Conservation (phyloP, 2,797 vertebrate species). For the Amniataba percoides region DNA sequence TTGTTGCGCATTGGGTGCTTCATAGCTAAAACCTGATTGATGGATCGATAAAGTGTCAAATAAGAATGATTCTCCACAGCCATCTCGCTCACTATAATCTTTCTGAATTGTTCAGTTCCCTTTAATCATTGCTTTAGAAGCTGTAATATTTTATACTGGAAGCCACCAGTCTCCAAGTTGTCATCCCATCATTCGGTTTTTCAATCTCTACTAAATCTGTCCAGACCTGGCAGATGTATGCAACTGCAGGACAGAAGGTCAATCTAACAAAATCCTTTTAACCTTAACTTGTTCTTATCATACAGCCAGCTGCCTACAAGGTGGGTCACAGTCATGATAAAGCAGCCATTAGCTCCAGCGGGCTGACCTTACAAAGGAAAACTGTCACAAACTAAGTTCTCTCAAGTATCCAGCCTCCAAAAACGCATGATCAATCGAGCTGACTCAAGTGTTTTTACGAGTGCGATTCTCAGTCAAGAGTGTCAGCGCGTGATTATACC, state of each 20-base stretch:
- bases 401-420: conserved; percentile 75
- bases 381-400: conserved; percentile 87
- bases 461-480: conserved; percentile 72
- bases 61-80: conserved; percentile 46
- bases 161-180: conserved; percentile 41
- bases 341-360: conserved; percentile 73
- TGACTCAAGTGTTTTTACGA: conserved; percentile 85
- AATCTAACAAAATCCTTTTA: conserved; percentile 72
- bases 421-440: conserved; percentile 84
- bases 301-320: conserved; percentile 63
- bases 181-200: conserved; percentile 45
- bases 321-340: conserved; percentile 69
- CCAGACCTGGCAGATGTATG: conserved; percentile 62
- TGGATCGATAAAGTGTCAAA: conserved; percentile 63
- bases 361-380: conserved; percentile 84
- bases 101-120: conserved; percentile 51
- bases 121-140: conserved; percentile 46
- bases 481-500: conserved; percentile 87
- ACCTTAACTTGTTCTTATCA: conserved; percentile 73
- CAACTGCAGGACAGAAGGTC: conserved; percentile 54
- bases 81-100: conserved; percentile 44
- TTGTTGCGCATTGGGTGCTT: conserved; percentile 27
- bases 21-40: conserved; percentile 33
- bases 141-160: conserved; percentile 45
- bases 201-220: conserved; percentile 50